These are phyloP conservation scores for Tetheella fluctuosa DNA, from an alignment of 2,888 invertebrate genomes.

Conservation along the genomic window DNA sequence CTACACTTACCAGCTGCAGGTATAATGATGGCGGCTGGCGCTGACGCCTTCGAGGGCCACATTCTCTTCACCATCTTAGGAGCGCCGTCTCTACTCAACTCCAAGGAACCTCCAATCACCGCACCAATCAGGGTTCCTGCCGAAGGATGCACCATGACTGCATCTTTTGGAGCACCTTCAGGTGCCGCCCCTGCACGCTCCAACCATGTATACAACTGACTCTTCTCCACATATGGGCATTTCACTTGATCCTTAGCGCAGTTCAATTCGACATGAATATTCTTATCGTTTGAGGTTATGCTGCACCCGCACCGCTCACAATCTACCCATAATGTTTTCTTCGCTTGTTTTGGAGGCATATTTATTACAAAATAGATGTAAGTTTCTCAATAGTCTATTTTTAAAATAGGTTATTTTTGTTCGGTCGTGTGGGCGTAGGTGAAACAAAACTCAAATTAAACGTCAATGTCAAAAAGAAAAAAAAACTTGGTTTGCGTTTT, in stretches of 20 bases:
- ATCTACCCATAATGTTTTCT: constrained; percentile 84
- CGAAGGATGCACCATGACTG: constrained; percentile 72
- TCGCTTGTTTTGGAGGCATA: constrained; percentile 77
- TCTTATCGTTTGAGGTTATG: constrained; percentile 84
- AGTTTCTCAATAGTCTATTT: not conserved
- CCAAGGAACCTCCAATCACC: constrained; percentile 69
- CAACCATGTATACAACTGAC: constrained; percentile 65
- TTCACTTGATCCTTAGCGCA: constrained; percentile 79
- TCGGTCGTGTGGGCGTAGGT: not conserved
- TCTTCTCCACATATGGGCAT: constrained; percentile 70
- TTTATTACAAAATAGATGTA: constrained; percentile 2
- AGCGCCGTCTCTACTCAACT: constrained; percentile 65
- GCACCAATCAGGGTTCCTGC: constrained; percentile 68
- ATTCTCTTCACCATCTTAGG: constrained; percentile 68
- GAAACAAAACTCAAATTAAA: not conserved
- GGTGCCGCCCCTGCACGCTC: constrained; percentile 62
- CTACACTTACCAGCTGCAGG: constrained; percentile 67
- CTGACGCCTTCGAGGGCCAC: constrained; percentile 77
- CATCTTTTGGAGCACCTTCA: constrained; percentile 68
- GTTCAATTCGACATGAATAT: constrained; percentile 77
- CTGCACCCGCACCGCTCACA: constrained; percentile 85
- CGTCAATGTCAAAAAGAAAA: too few relatives aligned
- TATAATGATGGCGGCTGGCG: constrained; percentile 73
- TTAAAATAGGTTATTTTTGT: not conserved
- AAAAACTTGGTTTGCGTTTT: too few relatives aligned